Evolutionary conservation across 2,888 invertebrate genomes (phyloP), one percentile per base, ranked within the genome.

Genomic region (Polylopha cassiicola): DNA sequence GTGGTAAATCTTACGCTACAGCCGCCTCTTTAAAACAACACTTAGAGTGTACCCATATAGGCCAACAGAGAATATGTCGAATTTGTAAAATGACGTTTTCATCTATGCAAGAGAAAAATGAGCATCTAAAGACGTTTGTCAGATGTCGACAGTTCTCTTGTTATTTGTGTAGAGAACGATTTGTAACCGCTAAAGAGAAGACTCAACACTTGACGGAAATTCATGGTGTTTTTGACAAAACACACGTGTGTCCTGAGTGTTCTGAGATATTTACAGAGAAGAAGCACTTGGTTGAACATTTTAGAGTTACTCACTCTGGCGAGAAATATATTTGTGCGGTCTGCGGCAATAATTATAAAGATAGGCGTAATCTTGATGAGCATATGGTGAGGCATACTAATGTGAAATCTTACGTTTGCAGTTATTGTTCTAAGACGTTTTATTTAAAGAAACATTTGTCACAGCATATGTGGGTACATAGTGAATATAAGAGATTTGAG

Each of bases 351-450:
- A 79, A 77, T 44, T 87, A 86, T 43, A 76, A 71, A 28, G 65
- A 66, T 0, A 81, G 81, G 37, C 67, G 78, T 8, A 65, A 63
- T 34, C 53, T 87, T n/a, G 68, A 76, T 4, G 73, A 75, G 7
- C 87, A 88, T 44, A 63, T 73, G 60, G 66, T 82, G 1, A 70
- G 72, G 1, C 87, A 87, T 48, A 81, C 84, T 0, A 79, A 76
- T 4, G 77, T 77, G 31, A 85, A 81, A 43, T 63, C 73, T 0
- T 87, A 77, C 38, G 57, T 68, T 7, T 88, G 88, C 44, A 60
- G 65, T n/a, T 65, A 79, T 1, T 87, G 87, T 38, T 52, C 70
- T 0, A 87, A 86, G 37, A 53, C 60, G 1, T 82, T 81, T 47
- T 61, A 67, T 1, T 58, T 76, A 10, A 76, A 75, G 46, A 70